These are phyloP conservation scores for Tachina lurida DNA, from an alignment of 2,888 invertebrate genomes.

Conservation along the genomic window DNA sequence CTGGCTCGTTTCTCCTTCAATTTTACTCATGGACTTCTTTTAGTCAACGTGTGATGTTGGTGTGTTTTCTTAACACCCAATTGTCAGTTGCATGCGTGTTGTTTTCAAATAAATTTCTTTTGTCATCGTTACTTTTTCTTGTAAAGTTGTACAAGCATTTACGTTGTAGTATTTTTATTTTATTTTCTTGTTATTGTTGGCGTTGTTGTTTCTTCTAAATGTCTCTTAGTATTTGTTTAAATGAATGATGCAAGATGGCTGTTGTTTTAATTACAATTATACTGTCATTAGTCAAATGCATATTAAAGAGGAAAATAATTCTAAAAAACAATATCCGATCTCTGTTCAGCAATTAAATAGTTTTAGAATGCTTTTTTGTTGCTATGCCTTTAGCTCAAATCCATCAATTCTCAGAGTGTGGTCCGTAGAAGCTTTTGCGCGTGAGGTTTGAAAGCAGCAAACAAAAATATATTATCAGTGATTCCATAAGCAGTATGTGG, in stretches of 20 bases:
- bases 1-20: constrained; percentile 9
- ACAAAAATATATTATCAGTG: too few species aligned
- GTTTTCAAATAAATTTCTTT: constrained; percentile 65
- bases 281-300: constrained; percentile 36
- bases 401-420: too few species aligned
- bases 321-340: too few species aligned
- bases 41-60: constrained; percentile 35
- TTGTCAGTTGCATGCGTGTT: constrained; percentile 71
- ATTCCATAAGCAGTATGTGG: too few species aligned
- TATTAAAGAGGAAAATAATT: constrained; percentile 1
- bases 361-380: too few species aligned
- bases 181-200: neutral
- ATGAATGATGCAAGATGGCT: neutral
- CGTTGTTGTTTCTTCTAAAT: constrained; percentile 35
- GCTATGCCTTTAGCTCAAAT: too few species aligned
- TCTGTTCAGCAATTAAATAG: too few species aligned
- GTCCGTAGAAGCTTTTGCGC: too few species aligned
- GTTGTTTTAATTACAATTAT: constrained; percentile 53
- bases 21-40: constrained; percentile 31
- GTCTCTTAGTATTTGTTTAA: constrained; percentile 49
- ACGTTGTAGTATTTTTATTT: constrained; percentile 32
- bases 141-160: constrained; percentile 48
- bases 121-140: constrained; percentile 51
- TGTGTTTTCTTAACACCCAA: constrained; percentile 64
- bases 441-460: too few species aligned